phyloP scores from a whole-genome alignment of 2,888 invertebrate genomes.

The Hemistola chrysoprasaria region DNA sequence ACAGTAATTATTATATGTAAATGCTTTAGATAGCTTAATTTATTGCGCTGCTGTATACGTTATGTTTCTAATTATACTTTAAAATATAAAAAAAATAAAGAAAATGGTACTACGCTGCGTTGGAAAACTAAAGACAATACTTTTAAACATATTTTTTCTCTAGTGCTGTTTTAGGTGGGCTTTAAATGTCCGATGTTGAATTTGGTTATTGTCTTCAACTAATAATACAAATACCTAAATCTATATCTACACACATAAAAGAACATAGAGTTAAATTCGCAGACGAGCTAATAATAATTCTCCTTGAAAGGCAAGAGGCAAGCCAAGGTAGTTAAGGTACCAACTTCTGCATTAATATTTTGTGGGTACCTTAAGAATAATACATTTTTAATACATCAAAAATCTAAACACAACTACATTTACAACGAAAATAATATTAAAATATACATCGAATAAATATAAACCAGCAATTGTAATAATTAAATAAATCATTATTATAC shows the following conservation, averaged over 20 bases:
- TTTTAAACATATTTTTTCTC: constrained; percentile 17
- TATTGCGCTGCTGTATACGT: too few species aligned
- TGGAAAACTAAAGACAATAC: neutral
- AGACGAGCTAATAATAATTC: constrained; percentile 21
- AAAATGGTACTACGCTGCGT: neutral
- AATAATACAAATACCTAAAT: constrained; percentile 46
- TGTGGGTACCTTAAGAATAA: constrained; percentile 28
- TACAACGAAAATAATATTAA: constrained; percentile 62
- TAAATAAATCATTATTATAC: constrained; percentile 68
- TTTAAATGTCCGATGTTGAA: constrained; percentile 52
- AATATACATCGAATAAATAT: constrained; percentile 76
- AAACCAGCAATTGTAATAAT: constrained; percentile 58
- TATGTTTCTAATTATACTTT: too few species aligned
- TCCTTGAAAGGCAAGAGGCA: constrained; percentile 45
- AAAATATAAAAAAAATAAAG: too few species aligned
- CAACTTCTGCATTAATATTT: constrained; percentile 35
- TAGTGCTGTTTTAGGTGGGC: constrained; percentile 46
- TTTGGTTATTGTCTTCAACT: constrained; percentile 47
- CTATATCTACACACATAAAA: constrained; percentile 46
- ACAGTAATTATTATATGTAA: too few species aligned
- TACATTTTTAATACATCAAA: constrained; percentile 49
- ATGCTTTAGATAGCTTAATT: too few species aligned
- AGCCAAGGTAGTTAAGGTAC: constrained; percentile 52
- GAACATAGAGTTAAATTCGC: constrained; percentile 30
- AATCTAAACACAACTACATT: constrained; percentile 57